These are phyloP conservation scores for Nomada flava DNA, from an alignment of 2,888 invertebrate species.

Conservation along the genomic window DNA sequence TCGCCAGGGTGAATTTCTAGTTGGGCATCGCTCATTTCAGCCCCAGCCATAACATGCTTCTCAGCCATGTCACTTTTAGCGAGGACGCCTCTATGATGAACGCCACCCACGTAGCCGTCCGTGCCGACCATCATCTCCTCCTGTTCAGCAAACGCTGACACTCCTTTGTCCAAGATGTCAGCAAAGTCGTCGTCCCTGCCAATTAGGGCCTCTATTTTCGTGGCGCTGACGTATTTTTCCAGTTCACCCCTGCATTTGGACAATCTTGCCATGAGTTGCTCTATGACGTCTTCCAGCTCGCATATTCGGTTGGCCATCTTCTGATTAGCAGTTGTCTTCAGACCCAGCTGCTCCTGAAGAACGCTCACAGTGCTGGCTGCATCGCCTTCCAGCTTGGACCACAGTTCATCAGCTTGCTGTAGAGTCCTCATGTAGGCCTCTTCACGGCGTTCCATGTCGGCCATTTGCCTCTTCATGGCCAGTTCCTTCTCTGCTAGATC, in stretches of 20 bases:
- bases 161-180: constrained; percentile 45
- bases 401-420: constrained; percentile 90
- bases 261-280: constrained; percentile 87
- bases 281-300: constrained; percentile 84
- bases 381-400: constrained; percentile 87
- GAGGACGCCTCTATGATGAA: not conserved
- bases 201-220: constrained; percentile 82
- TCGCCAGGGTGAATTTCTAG: constrained; percentile 42
- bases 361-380: constrained; percentile 80
- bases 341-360: constrained; percentile 85
- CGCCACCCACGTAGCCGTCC: too few species aligned
- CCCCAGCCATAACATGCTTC: constrained; percentile 25
- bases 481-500: constrained; percentile 86
- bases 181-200: constrained; percentile 69
- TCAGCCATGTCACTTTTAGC: constrained; percentile 10
- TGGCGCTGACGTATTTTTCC: constrained; percentile 85
- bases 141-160: constrained; percentile 4
- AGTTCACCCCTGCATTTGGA: constrained; percentile 83
- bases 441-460: constrained; percentile 88
- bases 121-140: not conserved
- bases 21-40: constrained; percentile 23
- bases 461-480: constrained; percentile 87
- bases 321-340: constrained; percentile 86
- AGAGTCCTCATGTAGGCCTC: constrained; percentile 89
- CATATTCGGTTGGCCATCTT: constrained; percentile 85